Evolutionary conservation across 2,888 invertebrate genomes (phyloP).

Genomic region (Lydus trimaculatus): DNA sequence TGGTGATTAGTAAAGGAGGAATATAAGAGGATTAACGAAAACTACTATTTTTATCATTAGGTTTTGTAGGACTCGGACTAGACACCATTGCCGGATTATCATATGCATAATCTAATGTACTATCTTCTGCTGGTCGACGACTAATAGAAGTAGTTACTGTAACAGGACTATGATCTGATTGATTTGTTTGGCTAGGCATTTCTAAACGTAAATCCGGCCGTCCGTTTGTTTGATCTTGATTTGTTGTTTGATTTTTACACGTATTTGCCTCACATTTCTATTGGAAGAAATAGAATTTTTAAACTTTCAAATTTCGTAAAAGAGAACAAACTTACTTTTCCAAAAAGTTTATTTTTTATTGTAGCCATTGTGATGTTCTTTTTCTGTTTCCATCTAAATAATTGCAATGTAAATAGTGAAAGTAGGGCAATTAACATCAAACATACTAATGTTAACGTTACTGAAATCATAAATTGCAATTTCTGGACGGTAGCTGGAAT

Average conservation of each 20-base stretch:
- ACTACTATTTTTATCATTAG: neutral
- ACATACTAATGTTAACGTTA: slow-evolving; percentile 49
- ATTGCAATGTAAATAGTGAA: slow-evolving; percentile 44
- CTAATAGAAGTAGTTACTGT: slow-evolving; percentile 77
- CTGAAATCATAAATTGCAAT: slow-evolving; percentile 49
- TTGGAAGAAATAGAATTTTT: neutral
- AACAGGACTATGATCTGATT: slow-evolving; percentile 55
- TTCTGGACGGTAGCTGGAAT: slow-evolving; percentile 50
- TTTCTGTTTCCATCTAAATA: slow-evolving; percentile 55
- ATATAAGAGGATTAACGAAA: neutral
- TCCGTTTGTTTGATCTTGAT: slow-evolving; percentile 27
- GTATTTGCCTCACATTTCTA: slow-evolving; percentile 37
- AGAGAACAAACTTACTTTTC: slow-evolving; percentile 40
- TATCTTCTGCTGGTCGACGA: slow-evolving; percentile 78
- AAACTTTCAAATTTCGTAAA: neutral
- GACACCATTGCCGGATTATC: slow-evolving; percentile 75
- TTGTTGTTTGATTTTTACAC: slow-evolving; percentile 29
- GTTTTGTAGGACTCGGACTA: slow-evolving; percentile 19
- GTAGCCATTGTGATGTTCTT: slow-evolving; percentile 53
- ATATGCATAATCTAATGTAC: slow-evolving; percentile 77
- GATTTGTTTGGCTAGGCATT: slow-evolving; percentile 44
- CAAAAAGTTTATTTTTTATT: slow-evolving; percentile 49
- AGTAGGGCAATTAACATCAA: slow-evolving; percentile 48
- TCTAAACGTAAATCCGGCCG: slow-evolving; percentile 46
- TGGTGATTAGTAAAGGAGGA: neutral